These are phyloP conservation scores for Drosophila histrio DNA, from an alignment of 2,888 invertebrate species.

Conservation along the genomic window DNA sequence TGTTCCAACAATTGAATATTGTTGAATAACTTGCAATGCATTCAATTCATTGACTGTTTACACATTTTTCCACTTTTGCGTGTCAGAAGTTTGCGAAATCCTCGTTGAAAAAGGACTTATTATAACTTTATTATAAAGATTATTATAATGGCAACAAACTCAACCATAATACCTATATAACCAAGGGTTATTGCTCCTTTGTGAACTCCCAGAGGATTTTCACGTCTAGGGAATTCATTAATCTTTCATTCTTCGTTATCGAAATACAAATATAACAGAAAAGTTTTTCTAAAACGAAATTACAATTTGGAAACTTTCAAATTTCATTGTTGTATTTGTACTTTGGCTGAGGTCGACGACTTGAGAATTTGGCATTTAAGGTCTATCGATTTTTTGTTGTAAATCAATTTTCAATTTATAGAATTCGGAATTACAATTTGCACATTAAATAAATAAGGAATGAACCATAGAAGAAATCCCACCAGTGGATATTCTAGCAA, in stretches of 20 bases:
- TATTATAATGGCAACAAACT: neutral
- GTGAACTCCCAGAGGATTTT: neutral
- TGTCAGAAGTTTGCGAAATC: slow-evolving; percentile 9
- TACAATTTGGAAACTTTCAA: slow-evolving; percentile 4
- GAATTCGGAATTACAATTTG: too few relatives aligned
- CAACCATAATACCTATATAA: neutral
- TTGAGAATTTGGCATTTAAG: neutral
- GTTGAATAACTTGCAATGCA: neutral
- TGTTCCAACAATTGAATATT: slow-evolving; percentile 1
- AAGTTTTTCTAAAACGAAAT: neutral
- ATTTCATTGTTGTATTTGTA: neutral
- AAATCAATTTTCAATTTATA: neutral
- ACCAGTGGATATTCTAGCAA: too few relatives aligned
- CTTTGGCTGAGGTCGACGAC: neutral
- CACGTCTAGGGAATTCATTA: slow-evolving; percentile 10
- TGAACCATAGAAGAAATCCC: too few relatives aligned
- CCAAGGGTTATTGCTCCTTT: neutral
- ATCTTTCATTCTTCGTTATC: neutral
- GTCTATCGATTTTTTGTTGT: neutral
- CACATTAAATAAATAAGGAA: too few relatives aligned
- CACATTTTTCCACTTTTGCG: slow-evolving; percentile 21
- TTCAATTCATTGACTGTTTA: slow-evolving; percentile 30
- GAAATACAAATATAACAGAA: neutral
- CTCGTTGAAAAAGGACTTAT: slow-evolving; percentile 12
- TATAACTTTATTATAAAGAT: slow-evolving; percentile 15